Evolutionary conservation across 23 tunicate species (phyloP).

Genomic region (Trididemnum clinides): DNA sequence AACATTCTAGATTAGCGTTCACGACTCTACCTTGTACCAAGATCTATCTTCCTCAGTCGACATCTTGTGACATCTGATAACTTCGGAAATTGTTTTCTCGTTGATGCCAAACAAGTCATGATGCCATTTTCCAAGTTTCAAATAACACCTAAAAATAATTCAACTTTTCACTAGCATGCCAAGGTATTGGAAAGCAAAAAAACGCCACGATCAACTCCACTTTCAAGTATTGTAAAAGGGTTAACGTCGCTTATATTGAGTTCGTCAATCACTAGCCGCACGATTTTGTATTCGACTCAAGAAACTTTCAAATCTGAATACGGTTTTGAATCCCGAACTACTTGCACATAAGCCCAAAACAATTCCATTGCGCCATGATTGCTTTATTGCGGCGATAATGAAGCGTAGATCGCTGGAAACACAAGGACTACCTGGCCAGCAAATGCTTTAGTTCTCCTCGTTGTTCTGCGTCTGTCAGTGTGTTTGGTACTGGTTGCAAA

Average conservation of each 20-base stretch:
- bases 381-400: constrained; percentile 53
- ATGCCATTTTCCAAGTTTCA: constrained; percentile 78
- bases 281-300: too few species aligned
- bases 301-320: too few species aligned
- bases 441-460: constrained; percentile 73
- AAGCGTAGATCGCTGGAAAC: too few species aligned
- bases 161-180: too few species aligned
- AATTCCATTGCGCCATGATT: constrained; percentile 56
- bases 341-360: constrained; percentile 59
- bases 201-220: too few species aligned
- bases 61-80: constrained; percentile 44
- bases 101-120: constrained; percentile 66
- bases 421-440: constrained; percentile 76
- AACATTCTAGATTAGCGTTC: too few species aligned
- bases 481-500: constrained; percentile 55
- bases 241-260: too few species aligned
- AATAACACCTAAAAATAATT: constrained; percentile 58
- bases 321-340: not conserved
- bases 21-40: constrained; percentile 90
- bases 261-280: too few species aligned
- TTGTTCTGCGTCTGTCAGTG: constrained; percentile 68
- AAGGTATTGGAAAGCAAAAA: too few species aligned
- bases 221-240: too few species aligned
- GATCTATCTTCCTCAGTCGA: constrained; percentile 79
- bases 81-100: constrained; percentile 59